Conservation (phyloP, 2,797 vertebrate genomes). For the Trematomus bernacchii region DNA sequence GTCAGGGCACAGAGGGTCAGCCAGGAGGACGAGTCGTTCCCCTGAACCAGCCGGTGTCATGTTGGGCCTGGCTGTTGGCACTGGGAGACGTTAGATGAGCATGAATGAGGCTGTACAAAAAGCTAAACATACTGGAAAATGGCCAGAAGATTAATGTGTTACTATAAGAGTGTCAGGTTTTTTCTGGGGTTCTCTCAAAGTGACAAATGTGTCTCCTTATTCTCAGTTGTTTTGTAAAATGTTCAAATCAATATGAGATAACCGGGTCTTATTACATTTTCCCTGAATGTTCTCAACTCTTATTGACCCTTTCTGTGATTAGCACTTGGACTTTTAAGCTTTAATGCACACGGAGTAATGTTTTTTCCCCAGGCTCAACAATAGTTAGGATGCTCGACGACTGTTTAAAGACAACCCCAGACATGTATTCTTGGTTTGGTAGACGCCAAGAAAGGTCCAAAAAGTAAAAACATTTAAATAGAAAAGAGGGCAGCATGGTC, state of each 20-base stretch:
- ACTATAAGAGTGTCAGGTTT: not conserved
- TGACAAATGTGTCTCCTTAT: slow-evolving; percentile 1
- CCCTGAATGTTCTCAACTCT: not conserved
- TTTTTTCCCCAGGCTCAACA: no score
- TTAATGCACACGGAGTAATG: no score
- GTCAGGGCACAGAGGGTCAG: not conserved
- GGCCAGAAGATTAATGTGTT: not conserved
- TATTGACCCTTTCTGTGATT: not conserved
- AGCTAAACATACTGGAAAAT: not conserved
- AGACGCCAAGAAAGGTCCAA: no score
- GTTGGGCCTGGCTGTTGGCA: not conserved
- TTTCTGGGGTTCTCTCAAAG: not conserved
- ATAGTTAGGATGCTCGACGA: no score
- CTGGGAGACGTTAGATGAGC: slow-evolving; percentile 8
- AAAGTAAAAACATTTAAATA: no score
- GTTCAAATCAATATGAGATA: slow-evolving; percentile 4
- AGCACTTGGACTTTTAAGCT: not conserved
- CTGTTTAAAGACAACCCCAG: no score
- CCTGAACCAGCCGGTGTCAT: slow-evolving; percentile 1
- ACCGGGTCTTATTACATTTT: not conserved
- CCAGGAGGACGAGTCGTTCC: slow-evolving; percentile 32
- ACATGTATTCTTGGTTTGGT: no score
- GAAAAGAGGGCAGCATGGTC: no score
- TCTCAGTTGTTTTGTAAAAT: not conserved
- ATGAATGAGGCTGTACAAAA: slow-evolving; percentile 5